Percentiles rank a stretch among this genome's conserved stretches.
These are phyloP conservation scores for Candoia aspera DNA, from an alignment of 2,113 vertebrate genomes.

Conservation along the genomic window DNA sequence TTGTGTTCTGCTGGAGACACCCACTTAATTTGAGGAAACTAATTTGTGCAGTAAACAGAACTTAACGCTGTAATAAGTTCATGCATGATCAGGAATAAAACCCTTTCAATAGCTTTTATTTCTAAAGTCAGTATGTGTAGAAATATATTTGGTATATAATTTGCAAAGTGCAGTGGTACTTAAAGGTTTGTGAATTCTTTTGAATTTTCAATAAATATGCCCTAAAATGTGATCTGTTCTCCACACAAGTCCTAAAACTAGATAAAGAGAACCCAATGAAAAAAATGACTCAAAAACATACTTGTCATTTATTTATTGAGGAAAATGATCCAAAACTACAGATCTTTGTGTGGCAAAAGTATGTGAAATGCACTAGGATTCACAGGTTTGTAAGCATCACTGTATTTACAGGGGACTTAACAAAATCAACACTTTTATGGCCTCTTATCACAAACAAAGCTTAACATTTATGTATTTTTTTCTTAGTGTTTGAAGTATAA, in stretches of 20 bases:
- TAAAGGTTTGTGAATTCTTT: background rate
- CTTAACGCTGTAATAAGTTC: background rate
- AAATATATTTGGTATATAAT: background rate
- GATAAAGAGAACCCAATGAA: background rate
- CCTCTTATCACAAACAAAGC: background rate
- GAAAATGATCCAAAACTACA: background rate
- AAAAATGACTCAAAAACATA: background rate
- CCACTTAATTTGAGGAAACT: background rate
- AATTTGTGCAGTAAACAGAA: background rate
- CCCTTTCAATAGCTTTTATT: background rate
- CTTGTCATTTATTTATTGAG: background rate
- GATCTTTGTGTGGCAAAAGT: background rate
- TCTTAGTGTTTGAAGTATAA: background rate
- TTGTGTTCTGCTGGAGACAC: slow-evolving; percentile 10
- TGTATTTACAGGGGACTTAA: background rate
- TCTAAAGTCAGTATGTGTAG: background rate
- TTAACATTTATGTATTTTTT: background rate
- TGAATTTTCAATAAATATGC: background rate
- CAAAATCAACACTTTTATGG: background rate
- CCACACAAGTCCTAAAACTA: background rate
- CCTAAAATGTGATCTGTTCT: background rate
- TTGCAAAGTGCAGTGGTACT: background rate
- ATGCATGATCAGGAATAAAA: background rate
- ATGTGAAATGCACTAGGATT: background rate
- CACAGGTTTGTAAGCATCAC: background rate